Conservation (phyloP, 2,797 vertebrate species). For the Betta splendens region DNA sequence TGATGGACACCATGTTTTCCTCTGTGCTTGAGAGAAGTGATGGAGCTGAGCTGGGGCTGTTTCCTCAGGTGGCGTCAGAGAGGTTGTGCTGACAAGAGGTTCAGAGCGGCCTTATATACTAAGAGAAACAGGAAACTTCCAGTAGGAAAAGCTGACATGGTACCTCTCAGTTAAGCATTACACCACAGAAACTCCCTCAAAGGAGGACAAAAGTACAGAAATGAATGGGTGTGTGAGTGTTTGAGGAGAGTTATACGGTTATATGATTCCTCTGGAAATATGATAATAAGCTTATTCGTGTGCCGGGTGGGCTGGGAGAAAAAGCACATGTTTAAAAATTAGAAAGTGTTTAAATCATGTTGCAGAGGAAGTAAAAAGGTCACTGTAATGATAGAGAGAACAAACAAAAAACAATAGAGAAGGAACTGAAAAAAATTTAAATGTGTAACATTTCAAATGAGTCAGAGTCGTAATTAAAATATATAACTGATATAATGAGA, state of each 20-base stretch:
- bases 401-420: background rate
- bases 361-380: too few species aligned
- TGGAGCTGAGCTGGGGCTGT: conserved; percentile 28
- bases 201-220: background rate
- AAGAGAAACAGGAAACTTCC: conserved; percentile 21
- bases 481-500: background rate
- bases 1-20: conserved; percentile 62
- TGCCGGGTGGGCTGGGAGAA: too few species aligned
- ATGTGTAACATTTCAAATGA: background rate
- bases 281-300: background rate
- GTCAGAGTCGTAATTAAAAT: background rate
- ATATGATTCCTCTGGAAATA: background rate
- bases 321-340: too few species aligned
- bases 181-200: conserved; percentile 22
- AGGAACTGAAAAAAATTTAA: background rate
- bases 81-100: conserved; percentile 14
- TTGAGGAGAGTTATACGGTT: background rate
- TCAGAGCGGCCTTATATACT: conserved; percentile 28
- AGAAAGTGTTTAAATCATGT: too few species aligned
- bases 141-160: background rate
- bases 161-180: background rate
- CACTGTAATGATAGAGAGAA: background rate
- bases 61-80: conserved; percentile 38
- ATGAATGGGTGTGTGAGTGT: too few species aligned
- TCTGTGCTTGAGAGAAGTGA: conserved; percentile 17